These are phyloP conservation scores for Holocentrus rufus DNA, from an alignment of 2,797 vertebrate genomes.

Conservation along the genomic window DNA sequence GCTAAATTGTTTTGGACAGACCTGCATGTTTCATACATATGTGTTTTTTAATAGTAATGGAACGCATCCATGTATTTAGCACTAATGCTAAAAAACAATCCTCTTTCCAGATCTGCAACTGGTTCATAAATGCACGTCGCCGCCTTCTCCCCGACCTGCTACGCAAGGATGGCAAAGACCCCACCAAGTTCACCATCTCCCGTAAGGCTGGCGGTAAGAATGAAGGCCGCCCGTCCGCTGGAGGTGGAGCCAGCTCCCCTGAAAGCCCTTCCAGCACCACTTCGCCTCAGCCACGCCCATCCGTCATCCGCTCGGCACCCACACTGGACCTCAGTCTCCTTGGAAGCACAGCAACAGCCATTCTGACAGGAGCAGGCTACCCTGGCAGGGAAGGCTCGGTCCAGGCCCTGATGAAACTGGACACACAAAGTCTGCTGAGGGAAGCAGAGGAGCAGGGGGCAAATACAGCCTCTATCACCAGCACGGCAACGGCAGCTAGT, in stretches of 20 bases:
- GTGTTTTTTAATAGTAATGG: too few species aligned
- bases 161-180: conserved; percentile 94
- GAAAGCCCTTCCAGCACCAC: conserved; percentile 63
- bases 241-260: conserved; percentile 67
- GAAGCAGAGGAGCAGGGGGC: conserved; percentile 66
- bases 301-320: conserved; percentile 82
- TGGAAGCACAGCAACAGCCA: conserved; percentile 86
- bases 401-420: conserved; percentile 81
- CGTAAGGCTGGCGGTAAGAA: conserved; percentile 86
- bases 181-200: conserved; percentile 95
- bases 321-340: conserved; percentile 87
- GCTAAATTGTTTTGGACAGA: not conserved
- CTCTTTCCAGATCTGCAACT: conserved; percentile 92
- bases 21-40: not conserved
- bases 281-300: conserved; percentile 59
- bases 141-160: conserved; percentile 94
- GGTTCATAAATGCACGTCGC: conserved; percentile 97
- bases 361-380: conserved; percentile 76
- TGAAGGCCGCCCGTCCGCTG: conserved; percentile 70
- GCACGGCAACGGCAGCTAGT: conserved; percentile 79
- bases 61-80: not conserved
- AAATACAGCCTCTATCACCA: conserved; percentile 51
- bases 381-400: conserved; percentile 74
- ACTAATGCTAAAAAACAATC: not conserved
- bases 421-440: conserved; percentile 76